A percentile compares a stretch with the other conserved stretches of the same genome.
Conservation (phyloP, 2,888 invertebrate species). For the Melipona beecheii region DNA sequence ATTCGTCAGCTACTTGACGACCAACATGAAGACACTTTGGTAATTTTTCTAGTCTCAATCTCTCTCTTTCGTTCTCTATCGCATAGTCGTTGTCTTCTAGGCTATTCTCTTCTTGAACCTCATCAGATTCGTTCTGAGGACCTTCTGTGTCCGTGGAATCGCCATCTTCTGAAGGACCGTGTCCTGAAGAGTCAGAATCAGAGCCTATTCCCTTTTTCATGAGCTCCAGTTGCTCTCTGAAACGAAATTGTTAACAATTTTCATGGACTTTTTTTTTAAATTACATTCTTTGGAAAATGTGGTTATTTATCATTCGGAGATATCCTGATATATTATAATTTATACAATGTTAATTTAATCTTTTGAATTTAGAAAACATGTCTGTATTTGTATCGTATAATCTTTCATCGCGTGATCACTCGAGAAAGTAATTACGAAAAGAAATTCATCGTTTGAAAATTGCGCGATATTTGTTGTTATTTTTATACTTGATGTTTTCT, state of each 20-base stretch:
- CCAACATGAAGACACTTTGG: slow-evolving; percentile 86
- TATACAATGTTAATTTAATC: neutral
- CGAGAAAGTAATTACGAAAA: too few species aligned
- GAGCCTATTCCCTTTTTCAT: slow-evolving; percentile 81
- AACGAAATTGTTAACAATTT: neutral
- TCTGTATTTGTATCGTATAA: too few species aligned
- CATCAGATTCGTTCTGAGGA: slow-evolving; percentile 79
- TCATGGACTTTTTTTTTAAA: neutral
- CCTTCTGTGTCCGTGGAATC: slow-evolving; percentile 82
- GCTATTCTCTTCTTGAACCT: slow-evolving; percentile 77
- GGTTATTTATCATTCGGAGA: neutral
- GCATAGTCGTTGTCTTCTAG: slow-evolving; percentile 79
- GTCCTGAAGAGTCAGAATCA: slow-evolving; percentile 82
- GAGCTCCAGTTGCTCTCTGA: slow-evolving; percentile 81
- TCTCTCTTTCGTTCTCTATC: slow-evolving; percentile 82
- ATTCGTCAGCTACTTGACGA: slow-evolving; percentile 85
- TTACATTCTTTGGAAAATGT: too few species aligned
- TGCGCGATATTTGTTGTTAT: too few species aligned
- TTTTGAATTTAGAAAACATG: neutral
- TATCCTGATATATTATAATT: neutral
- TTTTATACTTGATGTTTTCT: too few species aligned
- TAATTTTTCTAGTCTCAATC: slow-evolving; percentile 85
- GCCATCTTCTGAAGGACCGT: slow-evolving; percentile 81
- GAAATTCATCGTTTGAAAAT: too few species aligned
- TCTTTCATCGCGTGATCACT: too few species aligned